These are phyloP conservation scores for Galago senegalensis DNA, from an alignment of 2,797 vertebrate species.

Conservation along the genomic window DNA sequence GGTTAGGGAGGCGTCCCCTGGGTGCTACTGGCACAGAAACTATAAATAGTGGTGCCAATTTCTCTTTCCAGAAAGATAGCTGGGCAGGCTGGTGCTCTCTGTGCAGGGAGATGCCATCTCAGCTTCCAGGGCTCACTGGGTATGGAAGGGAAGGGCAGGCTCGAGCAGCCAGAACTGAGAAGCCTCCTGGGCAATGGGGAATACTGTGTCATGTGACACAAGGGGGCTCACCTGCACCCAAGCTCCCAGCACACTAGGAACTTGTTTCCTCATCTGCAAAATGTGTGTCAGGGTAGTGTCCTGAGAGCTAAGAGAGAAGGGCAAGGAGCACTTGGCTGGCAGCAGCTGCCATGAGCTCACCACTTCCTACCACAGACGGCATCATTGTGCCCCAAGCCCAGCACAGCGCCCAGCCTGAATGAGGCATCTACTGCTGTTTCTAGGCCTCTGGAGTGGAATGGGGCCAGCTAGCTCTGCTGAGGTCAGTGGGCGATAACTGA, in stretches of 20 bases:
- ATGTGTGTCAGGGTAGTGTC: no score
- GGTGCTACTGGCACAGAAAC: not conserved
- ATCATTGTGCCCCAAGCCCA: fast-evolving
- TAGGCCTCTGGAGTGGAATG: not conserved
- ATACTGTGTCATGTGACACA: fast-evolving
- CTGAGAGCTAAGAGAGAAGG: not conserved
- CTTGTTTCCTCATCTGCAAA: not conserved
- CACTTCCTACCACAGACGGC: not conserved
- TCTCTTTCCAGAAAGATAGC: not conserved
- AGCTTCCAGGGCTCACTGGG: not conserved
- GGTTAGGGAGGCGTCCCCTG: not conserved
- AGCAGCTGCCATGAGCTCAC: not conserved
- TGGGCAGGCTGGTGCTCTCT: not conserved
- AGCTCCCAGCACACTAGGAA: fast-evolving
- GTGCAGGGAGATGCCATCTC: not conserved
- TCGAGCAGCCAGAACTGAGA: not conserved
- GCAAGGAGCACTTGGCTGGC: not conserved
- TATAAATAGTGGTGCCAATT: not conserved
- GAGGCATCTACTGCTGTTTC: not conserved
- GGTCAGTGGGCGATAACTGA: not conserved
- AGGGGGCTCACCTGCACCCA: not conserved
- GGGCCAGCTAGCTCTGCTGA: not conserved
- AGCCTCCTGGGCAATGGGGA: not conserved
- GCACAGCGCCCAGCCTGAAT: not conserved
- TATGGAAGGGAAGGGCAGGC: not conserved